A percentile compares a stretch with the other conserved stretches of the same genome.
Conservation (phyloP, 2,113 vertebrate genomes). For the Misgurnus mizolepis region DNA sequence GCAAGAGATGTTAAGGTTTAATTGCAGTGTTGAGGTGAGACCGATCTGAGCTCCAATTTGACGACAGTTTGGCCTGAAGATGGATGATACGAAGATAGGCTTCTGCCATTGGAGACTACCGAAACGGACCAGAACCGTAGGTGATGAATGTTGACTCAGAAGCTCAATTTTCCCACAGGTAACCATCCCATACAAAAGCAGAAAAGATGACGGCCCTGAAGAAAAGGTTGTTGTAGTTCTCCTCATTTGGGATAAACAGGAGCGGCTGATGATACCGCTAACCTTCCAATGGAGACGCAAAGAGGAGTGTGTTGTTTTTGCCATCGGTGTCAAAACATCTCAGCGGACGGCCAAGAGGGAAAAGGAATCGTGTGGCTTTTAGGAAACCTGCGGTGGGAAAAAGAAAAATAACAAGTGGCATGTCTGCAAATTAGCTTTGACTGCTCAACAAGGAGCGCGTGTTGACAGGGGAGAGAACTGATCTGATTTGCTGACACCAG, state of each 20-base stretch:
- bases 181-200: constrained; percentile 66
- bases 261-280: background rate
- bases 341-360: constrained; percentile 31
- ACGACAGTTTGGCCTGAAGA: constrained; percentile 65
- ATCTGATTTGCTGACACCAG: constrained; percentile 74
- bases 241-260: constrained; percentile 12
- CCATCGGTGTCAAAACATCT: constrained; percentile 26
- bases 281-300: background rate
- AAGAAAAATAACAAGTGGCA: constrained; percentile 57
- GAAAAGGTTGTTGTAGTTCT: background rate
- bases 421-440: constrained; percentile 73
- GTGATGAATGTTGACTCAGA: constrained; percentile 72
- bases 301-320: background rate
- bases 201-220: constrained; percentile 58
- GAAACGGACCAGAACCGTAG: constrained; percentile 65
- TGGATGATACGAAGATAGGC: constrained; percentile 71
- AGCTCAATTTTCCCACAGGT: constrained; percentile 63
- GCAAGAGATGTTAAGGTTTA: constrained; percentile 39
- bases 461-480: constrained; percentile 73
- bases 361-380: constrained; percentile 15
- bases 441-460: constrained; percentile 75
- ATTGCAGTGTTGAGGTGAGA: constrained; percentile 39
- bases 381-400: constrained; percentile 15
- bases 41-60: background rate
- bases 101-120: constrained; percentile 61